A percentile compares a stretch with the other conserved stretches of the same genome.
Evolutionary conservation across 2,113 vertebrate species (phyloP).

Genomic region (Phainopepla nitens): DNA sequence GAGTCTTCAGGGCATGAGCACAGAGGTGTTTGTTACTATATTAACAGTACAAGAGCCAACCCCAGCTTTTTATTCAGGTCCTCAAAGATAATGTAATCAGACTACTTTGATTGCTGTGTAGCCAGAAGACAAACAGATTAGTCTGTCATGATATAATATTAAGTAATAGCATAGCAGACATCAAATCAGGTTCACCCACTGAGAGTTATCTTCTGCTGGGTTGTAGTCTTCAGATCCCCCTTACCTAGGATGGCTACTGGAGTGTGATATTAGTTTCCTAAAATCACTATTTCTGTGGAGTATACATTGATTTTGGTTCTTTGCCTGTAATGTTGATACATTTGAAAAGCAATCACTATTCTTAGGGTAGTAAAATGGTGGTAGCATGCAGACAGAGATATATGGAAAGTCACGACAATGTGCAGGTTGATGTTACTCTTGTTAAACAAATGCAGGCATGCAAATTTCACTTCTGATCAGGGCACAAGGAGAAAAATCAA

Average conservation of each 20-base stretch:
- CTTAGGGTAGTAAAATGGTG: neutral
- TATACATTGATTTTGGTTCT: neutral
- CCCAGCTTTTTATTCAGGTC: neutral
- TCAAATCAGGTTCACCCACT: neutral
- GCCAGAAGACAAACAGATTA: neutral
- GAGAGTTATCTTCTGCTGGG: neutral
- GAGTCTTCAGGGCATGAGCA: neutral
- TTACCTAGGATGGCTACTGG: neutral
- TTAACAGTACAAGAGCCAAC: neutral
- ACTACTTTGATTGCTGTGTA: neutral
- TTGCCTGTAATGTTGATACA: neutral
- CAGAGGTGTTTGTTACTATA: neutral
- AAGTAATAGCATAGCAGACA: neutral
- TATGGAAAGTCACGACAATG: neutral
- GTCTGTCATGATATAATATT: neutral
- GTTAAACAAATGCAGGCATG: conserved; percentile 3
- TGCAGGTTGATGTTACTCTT: neutral
- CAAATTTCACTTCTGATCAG: neutral
- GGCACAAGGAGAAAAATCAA: neutral
- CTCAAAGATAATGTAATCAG: neutral
- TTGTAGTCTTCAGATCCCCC: neutral
- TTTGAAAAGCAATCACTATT: neutral
- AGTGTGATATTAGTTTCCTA: neutral
- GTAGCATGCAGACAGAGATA: neutral
- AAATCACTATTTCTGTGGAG: neutral